Base-by-base conservation (phyloP, 2,888 invertebrate genomes). In the Marronus borbonicus region DNA sequence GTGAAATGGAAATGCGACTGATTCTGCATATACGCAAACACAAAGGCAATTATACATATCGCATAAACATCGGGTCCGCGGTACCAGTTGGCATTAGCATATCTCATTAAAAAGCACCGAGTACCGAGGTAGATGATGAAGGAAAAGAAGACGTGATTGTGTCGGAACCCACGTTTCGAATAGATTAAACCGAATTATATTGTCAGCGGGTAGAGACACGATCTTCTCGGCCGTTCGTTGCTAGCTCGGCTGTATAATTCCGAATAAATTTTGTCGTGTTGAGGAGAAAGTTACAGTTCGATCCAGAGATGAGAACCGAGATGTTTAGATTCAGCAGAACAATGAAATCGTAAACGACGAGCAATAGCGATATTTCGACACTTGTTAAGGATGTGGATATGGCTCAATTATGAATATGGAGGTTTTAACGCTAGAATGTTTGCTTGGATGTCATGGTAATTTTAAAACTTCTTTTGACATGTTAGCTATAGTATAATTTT, bases 181-280 rank as follows among this genome's bases (percentile, higher is more conserved):
- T 55, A 72, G 72, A 72, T 72, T 72, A 72, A 72, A 39, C 58
- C 58, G 36, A 72, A 72, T 72, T 72, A 72, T 72, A 58, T 72
- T 72, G 72, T 72, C 72, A 72, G 72, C 58, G 58, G 72, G 50
- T 50, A 49, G 12, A 20, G 28, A 50, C 68, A 68, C 68, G 68
- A 68, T 50, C 62, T 62, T 31, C 28, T 20, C 28, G 2, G 12
- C 20, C 20, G 55, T 44, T 44, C 44, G 44, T 12, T 12, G 44
- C 44, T 44, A 58, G 5, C 17, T 20, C 14, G 14, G 10, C 12
- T n/a, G 62, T 28, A 62, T 31, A 62, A 62, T 62, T 62, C 31
- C 62, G 62, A 31, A 62, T 62, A 62, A 62, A 62, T 62, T 62
- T 62, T 28, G 55, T 55, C 55, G 55, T 44, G 44, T 8, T 8